Evolutionary conservation across 2,113 vertebrate genomes (phyloP).

Genomic region (Todiramphus saurophagus): DNA sequence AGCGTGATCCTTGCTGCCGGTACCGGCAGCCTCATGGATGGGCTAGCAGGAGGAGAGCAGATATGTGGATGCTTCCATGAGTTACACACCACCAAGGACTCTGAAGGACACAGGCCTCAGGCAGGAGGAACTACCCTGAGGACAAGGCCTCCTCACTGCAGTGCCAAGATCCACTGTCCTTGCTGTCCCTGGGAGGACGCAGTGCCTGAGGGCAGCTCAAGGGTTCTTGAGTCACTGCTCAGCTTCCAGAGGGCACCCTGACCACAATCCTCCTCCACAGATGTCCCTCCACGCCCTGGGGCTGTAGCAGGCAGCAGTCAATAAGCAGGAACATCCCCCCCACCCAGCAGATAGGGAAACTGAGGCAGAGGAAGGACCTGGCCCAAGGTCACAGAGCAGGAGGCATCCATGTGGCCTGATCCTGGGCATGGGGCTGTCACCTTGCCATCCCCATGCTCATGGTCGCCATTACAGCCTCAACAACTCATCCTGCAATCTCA

Average conservation of each 20-base stretch:
- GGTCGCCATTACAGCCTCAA: background rate
- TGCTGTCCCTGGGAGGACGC: background rate
- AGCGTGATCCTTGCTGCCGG: accelerated
- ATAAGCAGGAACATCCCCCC: background rate
- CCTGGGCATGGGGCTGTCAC: background rate
- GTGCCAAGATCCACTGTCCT: background rate
- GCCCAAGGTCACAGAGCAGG: constrained; percentile 25
- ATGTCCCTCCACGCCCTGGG: background rate
- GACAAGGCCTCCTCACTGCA: background rate
- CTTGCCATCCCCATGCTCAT: background rate
- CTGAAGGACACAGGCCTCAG: background rate
- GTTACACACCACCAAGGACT: background rate
- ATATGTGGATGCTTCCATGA: background rate
- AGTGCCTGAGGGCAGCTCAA: background rate
- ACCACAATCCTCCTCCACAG: background rate
- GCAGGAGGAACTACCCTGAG: background rate
- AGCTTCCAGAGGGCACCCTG: background rate
- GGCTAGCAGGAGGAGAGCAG: background rate
- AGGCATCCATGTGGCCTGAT: background rate
- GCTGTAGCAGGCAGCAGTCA: background rate
- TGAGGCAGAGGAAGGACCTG: background rate
- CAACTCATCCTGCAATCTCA: background rate
- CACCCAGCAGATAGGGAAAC: background rate
- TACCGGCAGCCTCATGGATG: background rate
- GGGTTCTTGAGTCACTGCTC: background rate